Evolutionary conservation across 1,140 invertebrate species (phyloP).

Genomic region (Rhynchophorus ferrugineus): DNA sequence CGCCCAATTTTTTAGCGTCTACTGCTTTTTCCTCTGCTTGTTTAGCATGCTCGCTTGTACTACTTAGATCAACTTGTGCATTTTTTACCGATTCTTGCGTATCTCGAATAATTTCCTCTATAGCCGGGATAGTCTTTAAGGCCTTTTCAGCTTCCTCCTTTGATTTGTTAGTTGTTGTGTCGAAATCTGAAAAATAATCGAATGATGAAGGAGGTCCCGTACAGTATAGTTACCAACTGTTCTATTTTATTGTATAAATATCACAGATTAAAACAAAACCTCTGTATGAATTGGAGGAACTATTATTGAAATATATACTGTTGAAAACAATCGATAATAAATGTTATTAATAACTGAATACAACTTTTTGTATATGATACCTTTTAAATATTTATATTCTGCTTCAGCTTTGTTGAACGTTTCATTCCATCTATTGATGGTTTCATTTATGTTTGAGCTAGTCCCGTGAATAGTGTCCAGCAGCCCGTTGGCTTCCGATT

Average conservation of each 20-base stretch:
- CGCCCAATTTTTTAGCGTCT: constrained; percentile 61
- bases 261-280: no score
- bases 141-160: constrained; percentile 59
- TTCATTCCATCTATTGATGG: constrained; percentile 74
- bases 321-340: no score
- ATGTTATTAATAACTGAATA: no score
- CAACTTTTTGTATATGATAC: no score
- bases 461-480: constrained; percentile 50
- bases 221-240: no score
- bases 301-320: no score
- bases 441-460: constrained; percentile 67
- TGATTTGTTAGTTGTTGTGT: constrained; percentile 77
- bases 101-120: constrained; percentile 46
- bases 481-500: constrained; percentile 56
- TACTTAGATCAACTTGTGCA: constrained; percentile 62
- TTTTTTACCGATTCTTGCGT: constrained; percentile 55
- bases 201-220: no score
- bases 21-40: constrained; percentile 67
- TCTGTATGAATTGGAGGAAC: no score
- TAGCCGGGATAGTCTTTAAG: constrained; percentile 51
- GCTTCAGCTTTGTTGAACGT: constrained; percentile 80
- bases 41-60: constrained; percentile 70
- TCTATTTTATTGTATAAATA: no score
- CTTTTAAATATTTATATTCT: constrained; percentile 74
- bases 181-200: constrained; percentile 67